Percentiles rank a stretch among this genome's conserved stretches.
Evolutionary conservation across 2,113 vertebrate species (phyloP).

Genomic region (Calidris pygmaea): DNA sequence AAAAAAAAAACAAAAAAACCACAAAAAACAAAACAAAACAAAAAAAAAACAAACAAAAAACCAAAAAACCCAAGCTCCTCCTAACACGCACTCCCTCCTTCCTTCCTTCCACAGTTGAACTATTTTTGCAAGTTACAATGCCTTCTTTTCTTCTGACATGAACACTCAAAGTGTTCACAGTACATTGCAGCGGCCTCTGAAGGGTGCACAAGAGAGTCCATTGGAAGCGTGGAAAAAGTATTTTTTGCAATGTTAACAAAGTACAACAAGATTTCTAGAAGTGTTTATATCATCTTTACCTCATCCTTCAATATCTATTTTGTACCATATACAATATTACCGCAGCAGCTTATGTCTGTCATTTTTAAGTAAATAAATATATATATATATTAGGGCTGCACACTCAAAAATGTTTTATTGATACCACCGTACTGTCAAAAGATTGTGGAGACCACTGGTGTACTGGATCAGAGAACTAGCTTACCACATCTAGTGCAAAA

Average conservation of each 20-base stretch:
- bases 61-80: neutral
- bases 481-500: neutral
- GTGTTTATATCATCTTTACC: neutral
- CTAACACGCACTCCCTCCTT: neutral
- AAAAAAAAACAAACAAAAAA: too few species aligned
- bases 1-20: neutral
- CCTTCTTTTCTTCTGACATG: neutral
- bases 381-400: rapidly evolving
- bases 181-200: neutral
- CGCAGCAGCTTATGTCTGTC: rapidly evolving
- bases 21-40: too few species aligned
- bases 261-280: neutral
- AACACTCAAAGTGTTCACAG: neutral
- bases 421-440: neutral
- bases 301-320: neutral
- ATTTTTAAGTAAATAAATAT: neutral
- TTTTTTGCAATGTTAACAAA: neutral
- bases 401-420: rapidly evolving
- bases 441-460: neutral
- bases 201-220: neutral
- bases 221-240: rapidly evolving
- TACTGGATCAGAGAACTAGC: neutral
- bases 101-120: neutral
- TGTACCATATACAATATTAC: neutral
- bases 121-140: neutral